Evolutionary conservation across 2,797 vertebrate species (phyloP).

Genomic region (Emys orbicularis): DNA sequence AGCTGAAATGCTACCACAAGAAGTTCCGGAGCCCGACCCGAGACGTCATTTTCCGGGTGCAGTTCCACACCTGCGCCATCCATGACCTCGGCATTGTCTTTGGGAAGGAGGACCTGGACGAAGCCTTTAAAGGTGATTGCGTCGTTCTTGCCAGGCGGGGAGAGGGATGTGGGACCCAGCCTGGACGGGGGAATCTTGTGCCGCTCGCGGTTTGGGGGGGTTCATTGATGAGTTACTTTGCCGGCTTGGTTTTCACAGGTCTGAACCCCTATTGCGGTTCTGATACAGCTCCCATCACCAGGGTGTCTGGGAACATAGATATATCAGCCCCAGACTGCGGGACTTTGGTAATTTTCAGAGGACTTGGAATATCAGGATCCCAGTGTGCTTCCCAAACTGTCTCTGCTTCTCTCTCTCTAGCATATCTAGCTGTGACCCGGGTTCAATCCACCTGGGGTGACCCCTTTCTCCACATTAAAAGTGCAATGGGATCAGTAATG

Average conservation of each 20-base stretch:
- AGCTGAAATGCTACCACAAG: constrained; percentile 99
- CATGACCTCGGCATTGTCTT: constrained; percentile 94
- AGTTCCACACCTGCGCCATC: constrained; percentile 97
- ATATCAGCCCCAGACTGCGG: too few relatives aligned
- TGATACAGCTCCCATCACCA: accelerated
- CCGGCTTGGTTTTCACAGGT: not conserved
- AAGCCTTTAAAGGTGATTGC: constrained; percentile 92
- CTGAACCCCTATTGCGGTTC: accelerated
- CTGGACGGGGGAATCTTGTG: not conserved
- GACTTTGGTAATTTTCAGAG: not conserved
- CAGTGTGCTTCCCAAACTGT: too few relatives aligned
- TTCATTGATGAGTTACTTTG: not conserved
- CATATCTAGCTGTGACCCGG: too few relatives aligned
- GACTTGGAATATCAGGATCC: not conserved
- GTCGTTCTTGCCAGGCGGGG: not conserved
- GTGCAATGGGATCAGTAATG: not conserved
- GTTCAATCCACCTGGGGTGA: not conserved
- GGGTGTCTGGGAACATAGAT: not conserved
- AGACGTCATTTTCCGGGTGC: constrained; percentile 95
- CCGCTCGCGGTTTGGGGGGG: accelerated
- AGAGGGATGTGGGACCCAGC: not conserved
- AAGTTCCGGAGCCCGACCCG: constrained; percentile 91
- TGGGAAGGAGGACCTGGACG: constrained; percentile 95
- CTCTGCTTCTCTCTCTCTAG: constrained; percentile 40
- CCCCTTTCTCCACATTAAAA: too few relatives aligned